Conservation (phyloP, 2,797 vertebrate species). For the Microctenopoma stevenorrisi region DNA sequence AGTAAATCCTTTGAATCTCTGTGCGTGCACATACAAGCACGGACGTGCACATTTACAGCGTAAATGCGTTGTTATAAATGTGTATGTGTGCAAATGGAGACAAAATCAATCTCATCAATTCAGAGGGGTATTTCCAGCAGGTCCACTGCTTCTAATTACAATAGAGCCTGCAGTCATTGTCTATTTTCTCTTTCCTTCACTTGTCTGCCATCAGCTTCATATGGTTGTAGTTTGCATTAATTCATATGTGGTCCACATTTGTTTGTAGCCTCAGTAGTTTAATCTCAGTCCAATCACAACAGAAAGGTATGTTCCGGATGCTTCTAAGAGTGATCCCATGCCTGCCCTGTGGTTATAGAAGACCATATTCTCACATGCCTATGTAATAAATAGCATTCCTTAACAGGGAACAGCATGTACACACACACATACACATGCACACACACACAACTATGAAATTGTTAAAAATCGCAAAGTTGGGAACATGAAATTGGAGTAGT, state of each 20-base stretch:
- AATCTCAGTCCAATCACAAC: constrained; percentile 76
- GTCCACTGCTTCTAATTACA: constrained; percentile 78
- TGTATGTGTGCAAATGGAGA: constrained; percentile 56
- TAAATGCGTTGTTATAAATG: constrained; percentile 23
- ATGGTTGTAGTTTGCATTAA: constrained; percentile 81
- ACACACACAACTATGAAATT: constrained; percentile 26
- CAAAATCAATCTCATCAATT: constrained; percentile 78
- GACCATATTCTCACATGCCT: constrained; percentile 42
- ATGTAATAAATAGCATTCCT: constrained; percentile 19
- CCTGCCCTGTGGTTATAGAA: constrained; percentile 55
- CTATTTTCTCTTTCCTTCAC: constrained; percentile 74
- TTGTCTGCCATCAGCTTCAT: constrained; percentile 73
- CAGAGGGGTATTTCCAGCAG: constrained; percentile 74
- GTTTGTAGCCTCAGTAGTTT: constrained; percentile 73
- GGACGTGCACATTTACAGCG: constrained; percentile 39
- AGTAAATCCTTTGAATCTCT: constrained; percentile 70
- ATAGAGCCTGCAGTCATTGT: constrained; percentile 77
- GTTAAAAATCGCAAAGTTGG: constrained; percentile 35
- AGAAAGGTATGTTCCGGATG: constrained; percentile 75
- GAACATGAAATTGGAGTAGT: constrained; percentile 27
- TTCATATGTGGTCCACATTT: constrained; percentile 77
- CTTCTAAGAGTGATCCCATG: constrained; percentile 53
- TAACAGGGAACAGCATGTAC: constrained; percentile 7
- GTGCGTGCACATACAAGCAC: constrained; percentile 47
- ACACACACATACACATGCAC: background rate